Evolutionary conservation across 23 tunicate genomes (phyloP), one percentile per base, ranked within the genome.

Genomic region (Aplidium turbinatum): DNA sequence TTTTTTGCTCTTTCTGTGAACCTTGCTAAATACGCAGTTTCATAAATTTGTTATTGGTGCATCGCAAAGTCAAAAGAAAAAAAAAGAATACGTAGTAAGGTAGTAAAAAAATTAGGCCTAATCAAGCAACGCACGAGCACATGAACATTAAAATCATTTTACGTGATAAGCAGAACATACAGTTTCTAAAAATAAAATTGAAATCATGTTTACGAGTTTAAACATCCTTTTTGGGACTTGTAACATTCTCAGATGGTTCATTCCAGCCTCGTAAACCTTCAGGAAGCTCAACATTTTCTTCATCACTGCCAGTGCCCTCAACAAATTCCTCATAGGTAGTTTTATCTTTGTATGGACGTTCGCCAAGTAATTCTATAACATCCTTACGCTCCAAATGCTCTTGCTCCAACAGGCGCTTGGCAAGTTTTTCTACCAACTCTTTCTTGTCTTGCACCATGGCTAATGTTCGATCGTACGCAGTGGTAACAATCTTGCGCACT

Each of bases 221-320:
- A n/a, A n/a, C n/a, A n/a, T n/a, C n/a, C n/a, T n/a, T n/a, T n/a
- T n/a, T n/a, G n/a, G n/a, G n/a, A n/a, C n/a, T n/a, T n/a, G n/a
- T n/a, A n/a, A n/a, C n/a, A n/a, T n/a, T n/a, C n/a, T n/a, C n/a
- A 22, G 82, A 61, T 22, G 84, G 76, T 3, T 93, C 82, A 60
- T 93, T 87, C 98, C 98, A 93, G 46, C 89, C 94, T 71, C 87
- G 76, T 4, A 93, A 68, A 6, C 98, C 93, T 63, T 93, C 89
- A 2, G 98, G 98, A 6, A 93, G 77, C 38, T 73, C 80, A 2
- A 79, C 75, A 31, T 81, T 82, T 47, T 93, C 98, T 34, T 93
- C 98, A 25, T 61, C 70, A 21, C 89, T 74, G 2, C 98, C 98
- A 1, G 98, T 93, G 1, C 94, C 94, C 20, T 79, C 94, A 18